Evolutionary conservation across 2,888 invertebrate genomes (phyloP).

Genomic region (Chrysolina oricalcia): DNA sequence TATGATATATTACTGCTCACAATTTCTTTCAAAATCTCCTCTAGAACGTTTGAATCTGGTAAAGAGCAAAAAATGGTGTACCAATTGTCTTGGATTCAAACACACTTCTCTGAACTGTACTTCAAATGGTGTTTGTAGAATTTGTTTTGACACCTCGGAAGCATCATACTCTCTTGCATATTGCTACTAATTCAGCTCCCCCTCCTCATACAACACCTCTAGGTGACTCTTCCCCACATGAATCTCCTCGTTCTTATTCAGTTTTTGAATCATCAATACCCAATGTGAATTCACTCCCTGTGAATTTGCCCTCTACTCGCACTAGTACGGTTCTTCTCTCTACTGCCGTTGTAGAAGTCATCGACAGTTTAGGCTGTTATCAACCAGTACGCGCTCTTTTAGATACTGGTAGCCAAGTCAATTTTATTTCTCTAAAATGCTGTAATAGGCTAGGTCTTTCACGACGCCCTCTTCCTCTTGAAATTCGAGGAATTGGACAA

Average conservation of each 20-base stretch:
- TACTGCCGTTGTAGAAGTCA: too few species aligned
- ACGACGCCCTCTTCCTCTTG: background rate
- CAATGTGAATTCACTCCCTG: too few species aligned
- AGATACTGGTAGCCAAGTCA: slow-evolving; percentile 23
- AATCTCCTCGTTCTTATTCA: too few species aligned
- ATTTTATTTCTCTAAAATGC: slow-evolving; percentile 29
- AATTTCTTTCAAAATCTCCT: background rate
- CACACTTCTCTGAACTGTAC: slow-evolving; percentile 6
- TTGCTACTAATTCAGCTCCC: too few species aligned
- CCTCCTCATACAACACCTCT: too few species aligned
- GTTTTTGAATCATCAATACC: too few species aligned
- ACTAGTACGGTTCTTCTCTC: too few species aligned
- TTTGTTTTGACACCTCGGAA: background rate
- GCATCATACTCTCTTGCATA: background rate
- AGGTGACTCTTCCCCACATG: too few species aligned
- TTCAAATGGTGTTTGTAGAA: background rate
- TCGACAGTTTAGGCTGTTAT: background rate
- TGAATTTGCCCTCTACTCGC: too few species aligned
- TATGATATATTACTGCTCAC: background rate
- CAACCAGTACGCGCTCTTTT: slow-evolving; percentile 24
- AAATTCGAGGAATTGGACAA: slow-evolving; percentile 10
- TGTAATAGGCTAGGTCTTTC: slow-evolving; percentile 28
- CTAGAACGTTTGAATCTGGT: background rate
- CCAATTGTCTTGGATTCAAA: slow-evolving; percentile 25
- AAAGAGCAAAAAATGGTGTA: slow-evolving; percentile 18